A percentile compares a stretch with the other conserved stretches of the same genome.
phyloP scores from a whole-genome alignment of 2,113 vertebrate species.

The Leucopternis melanops region DNA sequence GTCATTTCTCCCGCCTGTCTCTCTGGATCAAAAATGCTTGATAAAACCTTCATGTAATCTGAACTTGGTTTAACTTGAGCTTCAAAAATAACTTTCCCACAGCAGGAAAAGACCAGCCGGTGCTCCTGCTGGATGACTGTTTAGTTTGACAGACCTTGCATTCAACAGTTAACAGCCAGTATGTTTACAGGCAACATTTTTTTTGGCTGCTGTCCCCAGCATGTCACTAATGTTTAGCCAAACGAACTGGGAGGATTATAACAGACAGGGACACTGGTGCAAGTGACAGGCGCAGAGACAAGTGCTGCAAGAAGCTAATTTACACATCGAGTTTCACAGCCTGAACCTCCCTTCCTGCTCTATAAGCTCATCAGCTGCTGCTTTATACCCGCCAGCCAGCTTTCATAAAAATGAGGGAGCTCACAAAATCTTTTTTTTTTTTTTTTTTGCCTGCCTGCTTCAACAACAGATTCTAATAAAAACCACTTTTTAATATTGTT shows the following conservation, averaged over 20 bases:
- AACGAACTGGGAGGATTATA: conserved; percentile 18
- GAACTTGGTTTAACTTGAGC: too few relatives aligned
- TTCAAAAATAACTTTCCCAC: not conserved
- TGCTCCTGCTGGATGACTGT: not conserved
- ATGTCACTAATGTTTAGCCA: conserved; percentile 14
- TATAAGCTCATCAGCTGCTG: not conserved
- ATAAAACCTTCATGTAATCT: too few relatives aligned
- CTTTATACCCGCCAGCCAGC: not conserved
- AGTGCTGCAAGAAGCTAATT: conserved; percentile 21
- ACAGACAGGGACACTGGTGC: not conserved
- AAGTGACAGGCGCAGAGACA: conserved; percentile 24
- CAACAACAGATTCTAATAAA: not conserved
- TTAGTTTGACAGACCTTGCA: not conserved
- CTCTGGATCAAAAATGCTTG: too few relatives aligned
- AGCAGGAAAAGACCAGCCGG: not conserved
- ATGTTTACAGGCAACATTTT: not conserved
- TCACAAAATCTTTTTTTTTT: not conserved
- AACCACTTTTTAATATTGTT: not conserved
- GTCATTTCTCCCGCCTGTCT: too few relatives aligned
- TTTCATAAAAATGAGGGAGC: not conserved
- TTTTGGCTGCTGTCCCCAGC: conserved; percentile 20
- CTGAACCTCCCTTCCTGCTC: not conserved
- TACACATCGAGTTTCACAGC: not conserved
- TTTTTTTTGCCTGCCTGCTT: not conserved
- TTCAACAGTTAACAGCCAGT: not conserved